phyloP scores from a whole-genome alignment of 23 tunicate genomes.

The Trididemnum nubilum region DNA sequence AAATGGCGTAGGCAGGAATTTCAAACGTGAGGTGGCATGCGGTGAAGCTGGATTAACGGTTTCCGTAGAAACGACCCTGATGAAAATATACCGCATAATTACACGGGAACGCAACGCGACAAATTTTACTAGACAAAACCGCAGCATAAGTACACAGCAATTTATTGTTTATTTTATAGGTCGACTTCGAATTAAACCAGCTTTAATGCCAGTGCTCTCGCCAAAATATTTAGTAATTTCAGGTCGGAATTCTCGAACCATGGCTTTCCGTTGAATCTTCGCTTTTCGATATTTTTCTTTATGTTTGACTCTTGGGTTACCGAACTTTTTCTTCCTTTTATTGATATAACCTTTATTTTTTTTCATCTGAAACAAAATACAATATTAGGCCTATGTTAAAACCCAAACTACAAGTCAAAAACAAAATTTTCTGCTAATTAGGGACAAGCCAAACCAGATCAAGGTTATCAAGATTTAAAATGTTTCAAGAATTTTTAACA shows the following conservation, averaged over 20 bases:
- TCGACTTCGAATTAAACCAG: constrained; percentile 49
- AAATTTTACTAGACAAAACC: no score
- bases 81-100: not conserved
- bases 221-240: constrained; percentile 86
- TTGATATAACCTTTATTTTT: constrained; percentile 63
- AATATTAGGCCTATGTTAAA: no score
- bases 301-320: constrained; percentile 89
- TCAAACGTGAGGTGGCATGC: no score
- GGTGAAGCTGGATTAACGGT: no score
- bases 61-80: no score
- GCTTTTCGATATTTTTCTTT: constrained; percentile 83
- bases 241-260: constrained; percentile 58
- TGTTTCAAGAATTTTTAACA: no score
- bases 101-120: not conserved
- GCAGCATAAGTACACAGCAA: no score
- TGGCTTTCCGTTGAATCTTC: constrained; percentile 73
- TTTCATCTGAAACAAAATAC: constrained; percentile 61
- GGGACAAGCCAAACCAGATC: no score
- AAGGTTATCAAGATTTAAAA: no score
- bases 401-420: no score
- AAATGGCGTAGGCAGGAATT: no score
- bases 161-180: constrained; percentile 27
- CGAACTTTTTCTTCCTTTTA: constrained; percentile 64
- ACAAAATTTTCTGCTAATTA: no score
- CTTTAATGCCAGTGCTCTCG: constrained; percentile 90